A percentile compares a stretch with the other conserved stretches of the same genome.
Conservation (phyloP, 2,888 invertebrate genomes). For the Limnephilus marmoratus region DNA sequence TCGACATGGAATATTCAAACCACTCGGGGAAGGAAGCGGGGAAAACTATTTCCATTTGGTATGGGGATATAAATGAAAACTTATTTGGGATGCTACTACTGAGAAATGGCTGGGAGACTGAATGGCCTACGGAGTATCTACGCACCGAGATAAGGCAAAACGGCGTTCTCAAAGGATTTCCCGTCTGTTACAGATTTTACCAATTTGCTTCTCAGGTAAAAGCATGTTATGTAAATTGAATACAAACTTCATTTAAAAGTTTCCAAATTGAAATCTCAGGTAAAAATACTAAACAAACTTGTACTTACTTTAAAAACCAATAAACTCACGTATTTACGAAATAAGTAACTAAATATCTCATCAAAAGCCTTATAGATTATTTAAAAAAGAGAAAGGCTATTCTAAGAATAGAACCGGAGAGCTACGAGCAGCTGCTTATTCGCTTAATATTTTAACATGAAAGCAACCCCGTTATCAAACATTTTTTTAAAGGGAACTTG, state of each 20-base stretch:
- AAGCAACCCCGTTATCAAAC: neutral
- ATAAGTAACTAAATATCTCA: neutral
- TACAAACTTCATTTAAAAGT: neutral
- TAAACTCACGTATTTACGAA: neutral
- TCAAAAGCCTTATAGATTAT: neutral
- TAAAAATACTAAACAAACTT: neutral
- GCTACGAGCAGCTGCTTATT: neutral
- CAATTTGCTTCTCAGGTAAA: neutral
- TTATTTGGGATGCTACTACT: conserved; percentile 40
- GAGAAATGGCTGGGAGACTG: conserved; percentile 27
- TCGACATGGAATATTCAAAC: conserved; percentile 62
- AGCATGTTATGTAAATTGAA: neutral
- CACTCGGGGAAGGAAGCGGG: conserved; percentile 49
- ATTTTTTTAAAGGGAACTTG: neutral
- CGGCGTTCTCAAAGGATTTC: neutral
- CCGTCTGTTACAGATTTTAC: neutral
- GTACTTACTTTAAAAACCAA: neutral
- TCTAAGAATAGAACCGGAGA: neutral
- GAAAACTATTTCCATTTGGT: conserved; percentile 64
- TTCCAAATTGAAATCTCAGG: neutral
- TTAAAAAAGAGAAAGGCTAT: neutral
- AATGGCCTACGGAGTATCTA: conserved; percentile 9
- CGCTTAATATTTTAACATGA: neutral
- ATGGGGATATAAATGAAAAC: conserved; percentile 55
- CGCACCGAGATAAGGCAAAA: neutral